Conservation (phyloP, 2,888 invertebrate species). For the Mythimna ferrago region DNA sequence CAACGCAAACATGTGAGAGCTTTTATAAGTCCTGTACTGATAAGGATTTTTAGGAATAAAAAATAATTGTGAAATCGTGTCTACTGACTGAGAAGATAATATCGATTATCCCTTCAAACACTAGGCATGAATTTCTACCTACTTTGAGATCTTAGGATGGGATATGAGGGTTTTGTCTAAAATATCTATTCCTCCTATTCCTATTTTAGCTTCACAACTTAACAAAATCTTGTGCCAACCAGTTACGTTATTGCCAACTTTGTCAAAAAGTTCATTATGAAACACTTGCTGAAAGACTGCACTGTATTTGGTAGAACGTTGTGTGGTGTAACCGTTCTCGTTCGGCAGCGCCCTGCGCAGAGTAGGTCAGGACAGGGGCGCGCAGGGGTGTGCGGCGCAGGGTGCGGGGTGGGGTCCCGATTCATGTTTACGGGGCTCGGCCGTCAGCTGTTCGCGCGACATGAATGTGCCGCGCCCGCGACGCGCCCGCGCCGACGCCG, state of each 20-base stretch:
- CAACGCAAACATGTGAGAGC: slow-evolving; percentile 26
- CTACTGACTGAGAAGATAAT: not conserved
- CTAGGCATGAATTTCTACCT: too few relatives aligned
- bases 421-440: slow-evolving; percentile 89
- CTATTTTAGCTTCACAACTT: not conserved
- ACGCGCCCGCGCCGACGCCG: slow-evolving; percentile 73
- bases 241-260: slow-evolving; percentile 32
- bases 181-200: not conserved
- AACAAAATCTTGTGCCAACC: slow-evolving; percentile 18
- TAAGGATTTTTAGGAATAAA: not conserved
- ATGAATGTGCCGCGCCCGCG: slow-evolving; percentile 88
- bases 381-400: slow-evolving; percentile 61
- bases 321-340: slow-evolving; percentile 52
- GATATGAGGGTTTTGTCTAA: not conserved
- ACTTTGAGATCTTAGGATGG: not conserved
- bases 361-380: slow-evolving; percentile 71
- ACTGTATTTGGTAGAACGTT: slow-evolving; percentile 43
- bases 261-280: slow-evolving; percentile 14
- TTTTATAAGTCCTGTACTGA: not conserved
- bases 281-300: slow-evolving; percentile 37
- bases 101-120: not conserved
- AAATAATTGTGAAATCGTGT: not conserved
- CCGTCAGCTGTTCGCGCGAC: slow-evolving; percentile 89
- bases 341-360: slow-evolving; percentile 72
- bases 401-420: slow-evolving; percentile 72